Percentiles rank a stretch among this genome's conserved stretches.
Conservation (phyloP, 2,113 vertebrate genomes). For the Damaliscus lunatus region DNA sequence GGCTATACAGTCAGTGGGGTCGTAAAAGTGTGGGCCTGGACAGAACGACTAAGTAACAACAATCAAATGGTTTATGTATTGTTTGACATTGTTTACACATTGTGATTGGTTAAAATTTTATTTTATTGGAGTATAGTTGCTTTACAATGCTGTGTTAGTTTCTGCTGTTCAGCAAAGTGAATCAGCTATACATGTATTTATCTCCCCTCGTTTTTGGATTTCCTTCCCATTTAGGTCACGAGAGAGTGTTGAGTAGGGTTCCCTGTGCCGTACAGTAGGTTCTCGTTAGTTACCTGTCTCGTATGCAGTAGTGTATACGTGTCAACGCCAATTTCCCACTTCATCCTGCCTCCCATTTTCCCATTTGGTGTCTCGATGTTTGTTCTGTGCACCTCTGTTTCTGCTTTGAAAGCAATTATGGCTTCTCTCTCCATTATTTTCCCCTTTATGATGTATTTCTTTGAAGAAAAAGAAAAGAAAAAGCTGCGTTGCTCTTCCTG, state of each 20-base stretch:
- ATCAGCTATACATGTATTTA: not conserved
- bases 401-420: not conserved
- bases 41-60: not conserved
- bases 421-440: not conserved
- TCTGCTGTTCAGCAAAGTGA: not conserved
- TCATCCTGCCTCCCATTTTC: not conserved
- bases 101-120: too few species aligned
- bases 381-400: not conserved
- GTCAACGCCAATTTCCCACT: not conserved
- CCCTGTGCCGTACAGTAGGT: not conserved
- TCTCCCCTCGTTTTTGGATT: not conserved
- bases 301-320: rapidly evolving
- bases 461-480: not conserved
- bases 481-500: not conserved
- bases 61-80: not conserved
- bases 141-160: not conserved
- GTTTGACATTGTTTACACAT: not conserved
- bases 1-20: not conserved
- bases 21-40: not conserved
- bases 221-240: not conserved
- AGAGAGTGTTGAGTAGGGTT: not conserved
- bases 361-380: not conserved
- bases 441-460: not conserved
- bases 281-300: not conserved
- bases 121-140: not conserved